Base-by-base conservation (phyloP, 92 coral and sea anemone species). In the Galaxea fascicularis region DNA sequence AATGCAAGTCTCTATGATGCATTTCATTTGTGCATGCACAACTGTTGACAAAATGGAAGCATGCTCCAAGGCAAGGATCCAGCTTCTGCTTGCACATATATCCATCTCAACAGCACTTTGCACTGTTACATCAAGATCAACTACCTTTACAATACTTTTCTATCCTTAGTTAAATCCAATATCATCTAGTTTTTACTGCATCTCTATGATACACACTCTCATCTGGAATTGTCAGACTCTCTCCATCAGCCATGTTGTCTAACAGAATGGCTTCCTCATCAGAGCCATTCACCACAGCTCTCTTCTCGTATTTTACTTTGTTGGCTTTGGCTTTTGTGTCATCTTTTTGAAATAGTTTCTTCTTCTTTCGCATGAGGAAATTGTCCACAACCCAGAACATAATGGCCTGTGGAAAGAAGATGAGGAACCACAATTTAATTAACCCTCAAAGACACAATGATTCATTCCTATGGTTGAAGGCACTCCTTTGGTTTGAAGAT, bases 371-470 rank as follows among this genome's bases (percentile, higher is more conserved):
- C 99, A 96, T 96, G 24, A 96, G 82, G 71, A 96, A 96, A 79
- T 95, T 95, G 62, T 96, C 99, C 20, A 96, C 99, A 59, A 96
- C 99, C 99, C 99, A 96, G 78, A 96, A 96, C 98, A 96, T 94
- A 21, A 96, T 74, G 47, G 98, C 99, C 99, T 96, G 71, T 0
- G 62, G 62, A 12, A 57, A 76, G 46, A 35, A 67, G 45, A 9
- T 6, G n/a, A n/a, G n/a, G n/a, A n/a, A 68, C 17, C 29, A 51
- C 8, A 51, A 22, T 0, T 12, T 21, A 8, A 13, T 24, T 9
- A 46, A 47, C 4, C 41, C 41, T 35, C 6, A 2, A 35, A n/a
- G n/a, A 35, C 41, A 35, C 41, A 35, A 35, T 35, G 6, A n/a
- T n/a, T n/a, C n/a, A n/a, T n/a, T n/a, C n/a, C n/a, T n/a, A n/a